phyloP scores from a whole-genome alignment of 2,797 vertebrate species.

The Syncerus caffer region DNA sequence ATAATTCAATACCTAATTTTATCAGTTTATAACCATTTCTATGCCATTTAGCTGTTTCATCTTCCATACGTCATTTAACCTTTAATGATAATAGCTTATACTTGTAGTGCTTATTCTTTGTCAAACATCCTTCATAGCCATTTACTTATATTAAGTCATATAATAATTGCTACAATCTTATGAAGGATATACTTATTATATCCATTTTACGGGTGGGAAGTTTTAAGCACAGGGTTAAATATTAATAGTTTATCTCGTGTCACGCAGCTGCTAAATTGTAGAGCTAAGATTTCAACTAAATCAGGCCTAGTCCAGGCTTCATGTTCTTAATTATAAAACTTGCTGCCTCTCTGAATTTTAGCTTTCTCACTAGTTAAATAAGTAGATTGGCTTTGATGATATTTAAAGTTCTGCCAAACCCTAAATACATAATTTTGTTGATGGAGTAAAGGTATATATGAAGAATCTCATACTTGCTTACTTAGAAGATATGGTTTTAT shows the following conservation, averaged over 20 bases:
- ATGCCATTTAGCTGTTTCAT: not conserved
- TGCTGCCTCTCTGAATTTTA: not conserved
- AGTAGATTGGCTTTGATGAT: not conserved
- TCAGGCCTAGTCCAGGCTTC: not conserved
- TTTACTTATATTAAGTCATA: not conserved
- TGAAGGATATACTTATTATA: not conserved
- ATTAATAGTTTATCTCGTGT: not conserved
- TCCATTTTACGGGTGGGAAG: not conserved
- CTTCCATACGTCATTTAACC: not conserved
- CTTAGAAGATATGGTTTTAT: not conserved
- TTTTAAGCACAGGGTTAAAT: not conserved
- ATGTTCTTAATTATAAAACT: not conserved
- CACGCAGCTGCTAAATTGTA: not conserved
- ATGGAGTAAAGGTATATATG: not conserved
- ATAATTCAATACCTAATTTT: not conserved
- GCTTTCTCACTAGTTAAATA: not conserved
- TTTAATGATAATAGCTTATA: not conserved
- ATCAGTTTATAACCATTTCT: not conserved
- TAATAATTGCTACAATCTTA: not conserved
- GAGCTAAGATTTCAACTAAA: not conserved
- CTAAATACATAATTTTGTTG: not conserved
- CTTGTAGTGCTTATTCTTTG: not conserved
- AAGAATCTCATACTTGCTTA: not conserved
- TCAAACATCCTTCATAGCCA: not conserved
- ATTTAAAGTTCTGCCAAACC: not conserved